Evolutionary conservation across 2,113 vertebrate species (phyloP).

Genomic region (Periophthalmus modestus): DNA sequence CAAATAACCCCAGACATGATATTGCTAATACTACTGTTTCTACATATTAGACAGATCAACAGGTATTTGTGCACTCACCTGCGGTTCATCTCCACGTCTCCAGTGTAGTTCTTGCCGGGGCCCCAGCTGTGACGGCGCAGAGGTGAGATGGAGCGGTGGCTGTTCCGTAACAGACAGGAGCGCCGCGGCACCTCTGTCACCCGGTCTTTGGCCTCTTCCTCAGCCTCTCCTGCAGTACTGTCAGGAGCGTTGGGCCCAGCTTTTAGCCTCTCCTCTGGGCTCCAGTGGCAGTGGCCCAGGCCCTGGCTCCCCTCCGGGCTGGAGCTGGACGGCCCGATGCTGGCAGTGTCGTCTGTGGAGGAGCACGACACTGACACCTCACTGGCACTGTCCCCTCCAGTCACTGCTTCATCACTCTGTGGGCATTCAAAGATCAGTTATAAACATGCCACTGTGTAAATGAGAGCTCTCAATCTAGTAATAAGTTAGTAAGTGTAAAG

Average conservation of each 20-base stretch:
- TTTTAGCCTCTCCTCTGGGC: slow-evolving; percentile 53
- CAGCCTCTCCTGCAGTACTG: slow-evolving; percentile 72
- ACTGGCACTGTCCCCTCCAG: slow-evolving; percentile 78
- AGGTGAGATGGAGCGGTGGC: slow-evolving; percentile 86
- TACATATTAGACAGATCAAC: background rate
- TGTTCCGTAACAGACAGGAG: slow-evolving; percentile 73
- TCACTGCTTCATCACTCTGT: slow-evolving; percentile 71
- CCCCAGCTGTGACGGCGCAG: slow-evolving; percentile 97
- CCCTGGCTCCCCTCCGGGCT: slow-evolving; percentile 76
- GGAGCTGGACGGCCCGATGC: slow-evolving; percentile 86
- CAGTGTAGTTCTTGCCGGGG: slow-evolving; percentile 87
- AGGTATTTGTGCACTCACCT: slow-evolving; percentile 77
- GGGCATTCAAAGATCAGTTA: background rate
- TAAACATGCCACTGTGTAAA: background rate
- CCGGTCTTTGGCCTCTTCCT: slow-evolving; percentile 90
- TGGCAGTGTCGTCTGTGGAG: slow-evolving; percentile 87
- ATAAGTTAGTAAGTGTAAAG: background rate
- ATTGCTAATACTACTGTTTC: background rate
- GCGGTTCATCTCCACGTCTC: slow-evolving; percentile 88
- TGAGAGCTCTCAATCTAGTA: background rate
- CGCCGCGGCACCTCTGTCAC: slow-evolving; percentile 82
- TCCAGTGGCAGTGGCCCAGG: slow-evolving; percentile 59
- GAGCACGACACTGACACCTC: slow-evolving; percentile 83
- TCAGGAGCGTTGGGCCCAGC: slow-evolving; percentile 10
- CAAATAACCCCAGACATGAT: slow-evolving; percentile 12